Evolutionary conservation across 2,888 invertebrate species (phyloP).

Genomic region (Meloe dianella): DNA sequence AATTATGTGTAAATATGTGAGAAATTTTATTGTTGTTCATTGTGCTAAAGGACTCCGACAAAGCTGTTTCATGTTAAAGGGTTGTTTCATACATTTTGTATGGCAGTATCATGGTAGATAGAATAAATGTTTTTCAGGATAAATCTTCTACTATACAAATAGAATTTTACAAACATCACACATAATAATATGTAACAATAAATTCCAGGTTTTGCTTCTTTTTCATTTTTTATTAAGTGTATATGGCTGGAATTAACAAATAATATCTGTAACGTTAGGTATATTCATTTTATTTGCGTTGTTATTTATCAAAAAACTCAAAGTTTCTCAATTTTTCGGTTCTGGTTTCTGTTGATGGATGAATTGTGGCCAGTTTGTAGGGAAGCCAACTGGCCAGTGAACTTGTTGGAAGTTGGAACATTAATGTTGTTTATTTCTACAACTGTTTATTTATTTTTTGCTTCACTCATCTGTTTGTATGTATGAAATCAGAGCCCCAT

Average conservation of each 20-base stretch:
- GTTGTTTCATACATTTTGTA: not conserved
- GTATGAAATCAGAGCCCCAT: not conserved
- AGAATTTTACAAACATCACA: not conserved
- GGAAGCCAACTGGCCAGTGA: not conserved
- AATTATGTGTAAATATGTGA: not conserved
- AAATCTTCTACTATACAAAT: not conserved
- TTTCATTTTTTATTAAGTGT: not conserved
- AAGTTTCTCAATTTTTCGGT: not conserved
- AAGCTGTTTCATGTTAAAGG: not conserved
- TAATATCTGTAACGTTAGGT: no score
- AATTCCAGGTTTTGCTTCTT: no score
- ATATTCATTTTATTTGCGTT: no score
- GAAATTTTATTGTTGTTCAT: slow-evolving; percentile 9
- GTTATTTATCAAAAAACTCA: not conserved
- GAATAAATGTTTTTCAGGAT: not conserved
- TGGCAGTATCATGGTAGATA: not conserved
- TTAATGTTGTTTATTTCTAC: slow-evolving; percentile 16
- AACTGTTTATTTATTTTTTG: not conserved
- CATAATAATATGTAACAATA: not conserved
- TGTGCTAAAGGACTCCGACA: not conserved
- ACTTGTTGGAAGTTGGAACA: slow-evolving; percentile 2
- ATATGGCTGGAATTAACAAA: no score
- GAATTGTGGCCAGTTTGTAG: not conserved
- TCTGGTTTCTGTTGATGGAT: not conserved
- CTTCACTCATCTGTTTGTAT: not conserved